Percentiles rank a stretch among this genome's conserved stretches.
phyloP scores from a whole-genome alignment of 2,888 invertebrate genomes.

The Drosophila paucipuncta region DNA sequence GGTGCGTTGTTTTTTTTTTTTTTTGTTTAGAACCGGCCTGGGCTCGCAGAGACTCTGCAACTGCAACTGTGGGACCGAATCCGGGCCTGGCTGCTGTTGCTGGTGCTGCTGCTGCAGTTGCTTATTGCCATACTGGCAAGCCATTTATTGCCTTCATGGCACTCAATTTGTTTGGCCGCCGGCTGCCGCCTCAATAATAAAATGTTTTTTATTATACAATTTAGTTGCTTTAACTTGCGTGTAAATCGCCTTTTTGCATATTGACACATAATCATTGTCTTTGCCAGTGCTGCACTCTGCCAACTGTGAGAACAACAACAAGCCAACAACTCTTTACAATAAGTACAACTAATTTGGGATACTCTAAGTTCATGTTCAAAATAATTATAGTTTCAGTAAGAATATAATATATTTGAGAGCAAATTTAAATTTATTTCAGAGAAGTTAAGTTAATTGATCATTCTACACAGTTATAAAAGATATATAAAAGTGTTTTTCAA shows the following conservation, averaged over 20 bases:
- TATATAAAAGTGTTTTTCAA: not conserved
- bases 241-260: slow-evolving; percentile 79
- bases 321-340: not conserved
- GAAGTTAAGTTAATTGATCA: not conserved
- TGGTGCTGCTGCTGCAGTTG: slow-evolving; percentile 32
- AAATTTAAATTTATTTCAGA: not conserved
- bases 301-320: slow-evolving; percentile 48
- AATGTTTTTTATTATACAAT: slow-evolving; percentile 79
- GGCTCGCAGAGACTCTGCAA: slow-evolving; percentile 27
- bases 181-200: slow-evolving; percentile 77
- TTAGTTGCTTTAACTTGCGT: slow-evolving; percentile 78
- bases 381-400: not conserved
- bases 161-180: slow-evolving; percentile 79
- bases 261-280: slow-evolving; percentile 79
- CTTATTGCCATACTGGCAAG: slow-evolving; percentile 56
- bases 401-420: not conserved
- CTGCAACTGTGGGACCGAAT: slow-evolving; percentile 33
- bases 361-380: slow-evolving; percentile 2
- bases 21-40: slow-evolving; percentile 61
- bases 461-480: not conserved
- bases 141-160: slow-evolving; percentile 80
- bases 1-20: slow-evolving; percentile 61
- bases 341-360: not conserved
- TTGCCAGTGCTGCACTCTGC: slow-evolving; percentile 50
- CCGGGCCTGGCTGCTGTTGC: slow-evolving; percentile 44